Conservation (phyloP, 2,797 vertebrate genomes). For the Hydrophis major region DNA sequence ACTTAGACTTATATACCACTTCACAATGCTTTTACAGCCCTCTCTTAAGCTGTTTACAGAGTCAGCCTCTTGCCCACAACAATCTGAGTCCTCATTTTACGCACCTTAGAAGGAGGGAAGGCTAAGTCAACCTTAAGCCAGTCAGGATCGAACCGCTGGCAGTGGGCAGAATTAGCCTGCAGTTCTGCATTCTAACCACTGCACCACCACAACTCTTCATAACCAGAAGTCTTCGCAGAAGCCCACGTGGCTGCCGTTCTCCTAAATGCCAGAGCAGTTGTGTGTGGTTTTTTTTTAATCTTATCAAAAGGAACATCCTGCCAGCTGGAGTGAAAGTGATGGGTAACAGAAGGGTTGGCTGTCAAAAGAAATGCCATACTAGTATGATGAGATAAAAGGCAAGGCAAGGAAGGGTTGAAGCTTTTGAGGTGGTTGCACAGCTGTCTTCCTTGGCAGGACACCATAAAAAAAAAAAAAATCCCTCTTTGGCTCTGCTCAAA, state of each 20-base stretch:
- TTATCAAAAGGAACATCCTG: not conserved
- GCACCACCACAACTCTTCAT: not conserved
- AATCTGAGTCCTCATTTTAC: not conserved
- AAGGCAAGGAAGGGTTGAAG: not conserved
- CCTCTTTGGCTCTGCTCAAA: no score
- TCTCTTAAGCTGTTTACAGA: no score
- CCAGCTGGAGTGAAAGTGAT: not conserved
- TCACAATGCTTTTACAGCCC: no score
- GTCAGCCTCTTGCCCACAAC: not conserved
- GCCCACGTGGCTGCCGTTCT: not conserved
- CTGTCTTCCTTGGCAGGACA: not conserved
- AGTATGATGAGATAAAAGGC: not conserved
- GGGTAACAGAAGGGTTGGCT: not conserved
- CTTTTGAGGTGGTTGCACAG: no score
- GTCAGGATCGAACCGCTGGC: not conserved
- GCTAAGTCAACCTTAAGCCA: not conserved
- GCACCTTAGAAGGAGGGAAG: not conserved
- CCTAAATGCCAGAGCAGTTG: not conserved
- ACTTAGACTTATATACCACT: no score
- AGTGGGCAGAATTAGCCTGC: not conserved
- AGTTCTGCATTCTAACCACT: not conserved
- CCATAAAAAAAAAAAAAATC: no score
- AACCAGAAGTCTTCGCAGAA: not conserved
- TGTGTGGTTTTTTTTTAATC: not conserved
- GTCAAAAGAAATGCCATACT: not conserved